Conservation (phyloP, 2,797 vertebrate species). For the Picus viridis region DNA sequence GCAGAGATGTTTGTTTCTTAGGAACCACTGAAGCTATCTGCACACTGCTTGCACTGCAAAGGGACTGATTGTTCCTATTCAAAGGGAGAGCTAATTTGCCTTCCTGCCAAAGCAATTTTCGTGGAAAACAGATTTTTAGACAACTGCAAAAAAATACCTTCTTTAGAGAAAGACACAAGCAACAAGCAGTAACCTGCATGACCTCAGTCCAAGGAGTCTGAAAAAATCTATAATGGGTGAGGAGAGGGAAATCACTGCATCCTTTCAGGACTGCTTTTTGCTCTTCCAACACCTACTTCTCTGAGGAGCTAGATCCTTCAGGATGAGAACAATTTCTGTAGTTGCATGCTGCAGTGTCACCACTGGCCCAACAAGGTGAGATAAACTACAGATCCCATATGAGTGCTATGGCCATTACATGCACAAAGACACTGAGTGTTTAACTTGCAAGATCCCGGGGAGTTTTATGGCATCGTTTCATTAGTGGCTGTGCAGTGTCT, state of each 20-base stretch:
- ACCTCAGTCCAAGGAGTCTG: neutral
- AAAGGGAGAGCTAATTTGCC: neutral
- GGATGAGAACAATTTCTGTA: neutral
- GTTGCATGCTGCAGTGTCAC: neutral
- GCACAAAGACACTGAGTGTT: neutral
- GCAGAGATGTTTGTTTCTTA: neutral
- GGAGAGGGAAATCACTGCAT: neutral
- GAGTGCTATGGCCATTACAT: neutral
- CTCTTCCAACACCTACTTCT: neutral
- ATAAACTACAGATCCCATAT: neutral
- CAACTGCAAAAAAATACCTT: neutral
- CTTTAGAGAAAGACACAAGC: neutral
- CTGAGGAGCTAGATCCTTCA: neutral
- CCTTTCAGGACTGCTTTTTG: neutral
- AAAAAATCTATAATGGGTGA: neutral
- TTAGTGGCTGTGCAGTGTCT: neutral
- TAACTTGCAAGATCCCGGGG: neutral
- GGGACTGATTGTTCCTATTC: neutral
- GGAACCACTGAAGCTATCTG: conserved; percentile 11
- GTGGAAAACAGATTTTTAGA: neutral
- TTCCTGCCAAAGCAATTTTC: neutral
- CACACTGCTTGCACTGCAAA: neutral
- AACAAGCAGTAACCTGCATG: neutral
- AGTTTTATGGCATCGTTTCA: neutral
- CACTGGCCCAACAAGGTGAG: neutral